Base-by-base conservation (phyloP, 2,888 invertebrate genomes). In the Mamestra brassicae region DNA sequence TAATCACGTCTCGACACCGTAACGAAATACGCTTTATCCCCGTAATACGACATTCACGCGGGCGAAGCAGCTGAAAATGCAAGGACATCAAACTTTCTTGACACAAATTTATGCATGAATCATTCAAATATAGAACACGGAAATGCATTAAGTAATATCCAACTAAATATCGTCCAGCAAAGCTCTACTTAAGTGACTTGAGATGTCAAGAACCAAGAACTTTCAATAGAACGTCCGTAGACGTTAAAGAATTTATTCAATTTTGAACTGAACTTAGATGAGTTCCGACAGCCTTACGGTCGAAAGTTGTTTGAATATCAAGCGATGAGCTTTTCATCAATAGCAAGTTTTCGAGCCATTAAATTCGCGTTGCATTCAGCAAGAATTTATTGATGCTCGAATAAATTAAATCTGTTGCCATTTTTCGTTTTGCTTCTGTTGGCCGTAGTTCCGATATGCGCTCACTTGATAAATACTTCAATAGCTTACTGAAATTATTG, bases 381-480 rank as follows among this genome's bases (percentile, higher is more conserved):
- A 36, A 45, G 8, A 55, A 73, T 36, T 50, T 61, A 55, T 80
- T 55, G 61, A 17, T 17, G 42, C 13, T 55, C 26, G 61, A 65
- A 64, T 72, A 36, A 80, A 52, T 64, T 13, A 13, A 54, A 60
- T 61, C 1, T 2, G 13, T 5, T 11, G 7, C 17, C n/a, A 15
- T 38, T 60, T 78, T 68, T 45, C 26, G 17, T 57, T 55, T 45
- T 45, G 11, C 4, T 64, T 57, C 10, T 52, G 38, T 55, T n/a
- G 26, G 34, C 34, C 11, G 42, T 47, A 11, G 36, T 68, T 54
- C 36, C 11, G 42, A n/a, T 34, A 57, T 71, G n/a, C 42, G 36
- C 50, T 45, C 55, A 15, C 55, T 71, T 17, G 26, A 26, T 45
- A 54, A 76, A 74, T 76, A 60, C 45, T 71, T 62, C 1, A 42